These are phyloP conservation scores for Coenobita brevimanus DNA, from an alignment of 1,140 invertebrate species.

Conservation along the genomic window DNA sequence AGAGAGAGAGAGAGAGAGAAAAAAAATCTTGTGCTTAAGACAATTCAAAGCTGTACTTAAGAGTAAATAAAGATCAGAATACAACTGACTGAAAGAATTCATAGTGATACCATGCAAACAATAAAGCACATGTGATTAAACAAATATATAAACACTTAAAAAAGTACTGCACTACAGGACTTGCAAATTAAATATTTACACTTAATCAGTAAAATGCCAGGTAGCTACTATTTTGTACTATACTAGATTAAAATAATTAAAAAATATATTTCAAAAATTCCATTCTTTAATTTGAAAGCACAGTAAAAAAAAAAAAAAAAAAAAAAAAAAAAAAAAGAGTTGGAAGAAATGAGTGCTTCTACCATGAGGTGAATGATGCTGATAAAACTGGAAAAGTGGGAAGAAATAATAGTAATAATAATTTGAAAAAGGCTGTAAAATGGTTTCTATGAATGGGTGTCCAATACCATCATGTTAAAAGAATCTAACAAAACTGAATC, in stretches of 20 bases:
- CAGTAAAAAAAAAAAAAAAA: neutral
- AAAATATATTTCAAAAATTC: too few species aligned
- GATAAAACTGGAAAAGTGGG: neutral
- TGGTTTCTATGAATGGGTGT: too few species aligned
- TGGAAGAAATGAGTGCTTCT: neutral
- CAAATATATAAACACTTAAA: too few species aligned
- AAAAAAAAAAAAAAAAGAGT: constrained; percentile 1
- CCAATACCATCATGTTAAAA: neutral
- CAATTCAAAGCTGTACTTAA: neutral
- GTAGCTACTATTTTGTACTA: too few species aligned
- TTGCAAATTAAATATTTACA: too few species aligned
- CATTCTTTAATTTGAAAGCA: neutral
- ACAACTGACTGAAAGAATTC: too few species aligned
- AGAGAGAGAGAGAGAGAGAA: neutral
- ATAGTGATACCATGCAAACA: too few species aligned
- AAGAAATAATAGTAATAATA: too few species aligned
- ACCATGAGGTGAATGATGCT: neutral
- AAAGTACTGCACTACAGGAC: too few species aligned
- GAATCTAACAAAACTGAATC: neutral
- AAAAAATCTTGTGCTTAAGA: neutral
- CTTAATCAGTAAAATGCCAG: too few species aligned
- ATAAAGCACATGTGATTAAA: too few species aligned
- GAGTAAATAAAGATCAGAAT: neutral
- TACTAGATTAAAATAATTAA: too few species aligned
- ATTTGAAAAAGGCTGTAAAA: neutral